Evolutionary conservation across 1,140 invertebrate genomes (phyloP).

Genomic region (roundworm (Caenorhabditis elegans)): WBcel235 BX284602.5:7056501-7057000

Average conservation of each 20-base stretch:
- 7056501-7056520: conserved; percentile 86
- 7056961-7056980: too few species aligned
- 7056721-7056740: conserved; percentile 87
- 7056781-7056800: conserved; percentile 80
- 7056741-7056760: conserved; percentile 91
- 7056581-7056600: conserved; percentile 89
- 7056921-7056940: too few species aligned
- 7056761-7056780: conserved; percentile 93
- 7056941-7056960: too few species aligned
- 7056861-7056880: too few species aligned
- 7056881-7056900: too few species aligned
- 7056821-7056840: background rate
- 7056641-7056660: conserved; percentile 81
- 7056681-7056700: conserved; percentile 79
- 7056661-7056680: conserved; percentile 77
- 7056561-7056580: conserved; percentile 82
- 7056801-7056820: background rate
- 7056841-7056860: background rate
- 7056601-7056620: conserved; percentile 80
- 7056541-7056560: conserved; percentile 75
- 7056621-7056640: conserved; percentile 84
- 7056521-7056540: conserved; percentile 78
- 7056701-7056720: conserved; percentile 80
- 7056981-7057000: too few species aligned
- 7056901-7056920: too few species aligned